phyloP scores from a whole-genome alignment of 2,797 vertebrate species.

The Oceanodroma leucorhoa region DNA sequence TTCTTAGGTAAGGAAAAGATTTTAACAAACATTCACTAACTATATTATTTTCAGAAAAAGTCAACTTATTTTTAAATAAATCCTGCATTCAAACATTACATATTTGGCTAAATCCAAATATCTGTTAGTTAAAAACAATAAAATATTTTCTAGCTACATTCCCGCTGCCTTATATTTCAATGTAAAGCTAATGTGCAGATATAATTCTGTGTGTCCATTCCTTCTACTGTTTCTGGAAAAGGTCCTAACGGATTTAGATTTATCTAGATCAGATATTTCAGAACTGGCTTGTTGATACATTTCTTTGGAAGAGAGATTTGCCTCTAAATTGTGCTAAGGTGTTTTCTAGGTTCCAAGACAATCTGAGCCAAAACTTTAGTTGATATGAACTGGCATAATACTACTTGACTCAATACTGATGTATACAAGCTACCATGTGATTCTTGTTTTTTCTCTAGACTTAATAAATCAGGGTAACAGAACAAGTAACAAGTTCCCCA shows the following conservation, averaged over 20 bases:
- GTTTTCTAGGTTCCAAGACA: neutral
- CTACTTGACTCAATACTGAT: neutral
- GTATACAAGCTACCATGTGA: neutral
- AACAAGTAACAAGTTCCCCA: neutral
- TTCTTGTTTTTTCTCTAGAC: neutral
- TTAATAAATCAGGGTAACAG: neutral
- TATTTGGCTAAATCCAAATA: neutral
- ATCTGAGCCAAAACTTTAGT: neutral
- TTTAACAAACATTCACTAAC: neutral
- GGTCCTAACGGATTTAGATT: neutral
- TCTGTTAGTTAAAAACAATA: neutral
- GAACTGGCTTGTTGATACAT: neutral
- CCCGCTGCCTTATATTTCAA: neutral
- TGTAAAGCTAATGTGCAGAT: neutral
- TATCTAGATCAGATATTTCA: neutral
- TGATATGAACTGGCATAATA: neutral
- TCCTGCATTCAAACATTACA: neutral
- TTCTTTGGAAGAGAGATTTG: neutral
- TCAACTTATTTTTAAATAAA: neutral
- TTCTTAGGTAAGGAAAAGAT: neutral
- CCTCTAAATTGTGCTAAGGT: neutral
- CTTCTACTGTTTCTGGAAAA: neutral
- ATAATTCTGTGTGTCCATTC: neutral
- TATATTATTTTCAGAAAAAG: neutral
- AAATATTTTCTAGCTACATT: neutral